Evolutionary conservation across 1,140 invertebrate species (phyloP).

Genomic region (Schmidtea mediterranea): DNA sequence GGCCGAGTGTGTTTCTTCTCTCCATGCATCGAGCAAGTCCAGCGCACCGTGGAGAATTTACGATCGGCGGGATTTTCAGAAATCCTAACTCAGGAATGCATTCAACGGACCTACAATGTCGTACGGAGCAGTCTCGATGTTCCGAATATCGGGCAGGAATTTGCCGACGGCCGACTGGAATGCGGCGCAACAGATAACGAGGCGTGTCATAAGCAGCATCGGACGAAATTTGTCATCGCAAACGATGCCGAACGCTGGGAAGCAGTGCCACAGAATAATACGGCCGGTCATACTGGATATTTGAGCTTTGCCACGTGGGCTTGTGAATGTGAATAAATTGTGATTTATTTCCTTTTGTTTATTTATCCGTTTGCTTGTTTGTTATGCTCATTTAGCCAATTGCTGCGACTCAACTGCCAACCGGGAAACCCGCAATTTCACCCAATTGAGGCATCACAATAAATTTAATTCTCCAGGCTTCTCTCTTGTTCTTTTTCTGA

Average conservation of each 20-base stretch:
- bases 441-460: no score
- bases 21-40: slow-evolving; percentile 89
- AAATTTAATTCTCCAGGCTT: no score
- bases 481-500: no score
- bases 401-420: no score
- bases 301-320: slow-evolving; percentile 55
- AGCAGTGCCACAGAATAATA: slow-evolving; percentile 36
- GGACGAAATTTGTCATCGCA: slow-evolving; percentile 9
- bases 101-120: neutral
- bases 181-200: neutral
- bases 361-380: no score
- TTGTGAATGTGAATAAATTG: slow-evolving; percentile 20
- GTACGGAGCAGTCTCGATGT: neutral
- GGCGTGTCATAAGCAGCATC: slow-evolving; percentile 7
- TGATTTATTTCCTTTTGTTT: no score
- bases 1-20: slow-evolving; percentile 75
- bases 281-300: slow-evolving; percentile 72
- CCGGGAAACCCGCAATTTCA: no score
- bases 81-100: slow-evolving; percentile 2
- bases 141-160: neutral
- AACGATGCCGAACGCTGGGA: slow-evolving; percentile 32
- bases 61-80: slow-evolving; percentile 1
- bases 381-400: no score
- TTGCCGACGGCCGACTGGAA: neutral
- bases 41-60: slow-evolving; percentile 47